Conservation (phyloP, 2,888 invertebrate species). For the Bellardia bayeri region DNA sequence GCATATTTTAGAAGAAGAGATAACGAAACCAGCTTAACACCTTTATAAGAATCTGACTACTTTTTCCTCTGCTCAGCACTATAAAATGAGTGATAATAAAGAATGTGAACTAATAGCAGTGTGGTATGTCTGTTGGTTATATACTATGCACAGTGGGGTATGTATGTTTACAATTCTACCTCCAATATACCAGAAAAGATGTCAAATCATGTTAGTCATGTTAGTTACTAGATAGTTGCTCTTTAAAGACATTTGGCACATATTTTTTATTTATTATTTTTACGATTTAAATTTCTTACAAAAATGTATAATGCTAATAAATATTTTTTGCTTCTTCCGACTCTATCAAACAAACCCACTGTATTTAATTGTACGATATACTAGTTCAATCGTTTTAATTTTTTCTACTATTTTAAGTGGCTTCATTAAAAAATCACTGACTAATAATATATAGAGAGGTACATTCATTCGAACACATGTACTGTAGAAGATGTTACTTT, state of each 20-base stretch:
- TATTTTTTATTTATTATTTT: too few species aligned
- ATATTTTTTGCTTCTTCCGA: too few species aligned
- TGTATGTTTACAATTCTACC: neutral
- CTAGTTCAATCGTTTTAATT: neutral
- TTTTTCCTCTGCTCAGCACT: neutral
- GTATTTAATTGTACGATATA: neutral
- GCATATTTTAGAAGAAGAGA: neutral
- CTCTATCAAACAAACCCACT: neutral
- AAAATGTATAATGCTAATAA: too few species aligned
- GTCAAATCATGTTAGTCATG: neutral
- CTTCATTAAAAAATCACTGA: conserved; percentile 23
- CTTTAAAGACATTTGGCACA: too few species aligned
- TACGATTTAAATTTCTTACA: too few species aligned
- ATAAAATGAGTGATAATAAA: conserved; percentile 35
- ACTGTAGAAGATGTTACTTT: conserved; percentile 26
- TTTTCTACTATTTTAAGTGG: conserved; percentile 5
- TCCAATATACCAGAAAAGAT: neutral
- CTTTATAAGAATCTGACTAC: conserved; percentile 17
- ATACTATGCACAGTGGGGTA: conserved; percentile 27
- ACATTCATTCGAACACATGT: neutral
- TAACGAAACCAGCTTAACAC: conserved; percentile 38
- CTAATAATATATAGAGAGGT: neutral
- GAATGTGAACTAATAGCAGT: conserved; percentile 35
- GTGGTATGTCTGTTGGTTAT: conserved; percentile 5
- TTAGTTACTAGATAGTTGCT: too few species aligned